A percentile compares a stretch with the other conserved stretches of the same genome.
Conservation (phyloP, 2,797 vertebrate species). For the Sebastolobus altivelis region DNA sequence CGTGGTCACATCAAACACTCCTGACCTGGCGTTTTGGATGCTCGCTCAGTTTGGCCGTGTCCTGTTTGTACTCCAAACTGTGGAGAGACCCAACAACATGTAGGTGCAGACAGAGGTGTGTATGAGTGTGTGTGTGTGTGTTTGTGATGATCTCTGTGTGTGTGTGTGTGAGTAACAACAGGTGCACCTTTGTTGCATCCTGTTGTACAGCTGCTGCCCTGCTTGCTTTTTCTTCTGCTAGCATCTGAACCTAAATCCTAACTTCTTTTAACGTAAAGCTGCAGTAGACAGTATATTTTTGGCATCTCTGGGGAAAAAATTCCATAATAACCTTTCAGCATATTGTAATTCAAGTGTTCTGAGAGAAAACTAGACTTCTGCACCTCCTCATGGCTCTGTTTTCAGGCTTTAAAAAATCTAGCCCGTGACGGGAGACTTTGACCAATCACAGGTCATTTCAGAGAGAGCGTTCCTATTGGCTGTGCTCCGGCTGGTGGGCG, state of each 20-base stretch:
- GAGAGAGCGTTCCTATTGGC: too few species aligned
- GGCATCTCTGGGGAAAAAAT: too few species aligned
- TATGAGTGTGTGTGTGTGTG: constrained; percentile 23
- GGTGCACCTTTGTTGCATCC: constrained; percentile 75
- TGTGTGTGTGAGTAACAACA: constrained; percentile 51
- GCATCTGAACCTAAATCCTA: constrained; percentile 26
- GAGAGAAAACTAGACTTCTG: too few species aligned
- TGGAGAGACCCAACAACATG: constrained; percentile 49
- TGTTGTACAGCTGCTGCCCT: constrained; percentile 66
- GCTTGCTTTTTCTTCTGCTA: constrained; percentile 46
- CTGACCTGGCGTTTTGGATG: constrained; percentile 62
- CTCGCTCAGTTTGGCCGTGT: constrained; percentile 28
- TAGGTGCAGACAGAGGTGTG: constrained; percentile 41
- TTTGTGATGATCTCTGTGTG: constrained; percentile 29
- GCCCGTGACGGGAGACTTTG: too few species aligned
- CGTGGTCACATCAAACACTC: constrained; percentile 62
- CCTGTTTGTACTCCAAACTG: constrained; percentile 75
- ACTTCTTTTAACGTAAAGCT: constrained; percentile 5
- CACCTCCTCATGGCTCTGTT: too few species aligned
- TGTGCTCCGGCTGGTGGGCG: too few species aligned
- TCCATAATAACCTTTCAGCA: too few species aligned
- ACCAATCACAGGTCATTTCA: too few species aligned
- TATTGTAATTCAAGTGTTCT: too few species aligned
- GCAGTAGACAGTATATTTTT: too few species aligned
- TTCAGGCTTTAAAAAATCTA: too few species aligned